Base-by-base conservation (phyloP, 2,797 vertebrate species). In the Siniperca undulata region DNA sequence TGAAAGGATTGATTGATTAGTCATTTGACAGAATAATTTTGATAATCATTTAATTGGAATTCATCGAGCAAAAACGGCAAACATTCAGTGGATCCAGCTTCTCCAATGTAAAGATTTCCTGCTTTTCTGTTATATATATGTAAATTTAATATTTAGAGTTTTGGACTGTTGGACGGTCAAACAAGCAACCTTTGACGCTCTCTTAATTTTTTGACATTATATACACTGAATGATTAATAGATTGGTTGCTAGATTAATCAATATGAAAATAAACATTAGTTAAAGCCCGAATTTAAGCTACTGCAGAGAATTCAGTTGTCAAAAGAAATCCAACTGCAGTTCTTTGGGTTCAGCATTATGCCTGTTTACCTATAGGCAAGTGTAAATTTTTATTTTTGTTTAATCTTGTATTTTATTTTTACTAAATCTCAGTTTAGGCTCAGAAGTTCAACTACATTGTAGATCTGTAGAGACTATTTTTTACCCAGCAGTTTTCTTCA, bases 351-450 rank as follows among this genome's bases (percentile, higher is more conserved):
- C 64, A 59, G 56, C 40, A 50, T 42, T 42, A n/a, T 22, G 44
- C 6, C 46, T 27, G 40, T n/a, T 20, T 24, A 56, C 75, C 50
- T 74, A 38, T 6, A 16, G 40, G 27, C 11, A 48, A 30, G 53
- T n/a, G 5, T 44, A 7, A 1, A 42, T 34, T 62, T 70, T 40
- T 59, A 48, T 42, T 56, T 61, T 30, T 62, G 40, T 24, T 24
- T 7, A 55, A 53, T 59, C 36, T 58, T 55, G 7, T 27, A 48
- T 68, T 71, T 64, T 42, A 42, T 42, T 48, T 17, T 24, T 14
- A 40, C 38, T 60, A 40, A 74, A 69, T 64, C 42, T 36, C 62
- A 70, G 71, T 60, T n/a, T 66, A 27, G 34, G 42, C 30, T 66
- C 44, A 40, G 24, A 61, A 46, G 65, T 70, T 48, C 19, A 71